phyloP scores from a whole-genome alignment of 2,888 invertebrate species.

The Callimorpha dominula region DNA sequence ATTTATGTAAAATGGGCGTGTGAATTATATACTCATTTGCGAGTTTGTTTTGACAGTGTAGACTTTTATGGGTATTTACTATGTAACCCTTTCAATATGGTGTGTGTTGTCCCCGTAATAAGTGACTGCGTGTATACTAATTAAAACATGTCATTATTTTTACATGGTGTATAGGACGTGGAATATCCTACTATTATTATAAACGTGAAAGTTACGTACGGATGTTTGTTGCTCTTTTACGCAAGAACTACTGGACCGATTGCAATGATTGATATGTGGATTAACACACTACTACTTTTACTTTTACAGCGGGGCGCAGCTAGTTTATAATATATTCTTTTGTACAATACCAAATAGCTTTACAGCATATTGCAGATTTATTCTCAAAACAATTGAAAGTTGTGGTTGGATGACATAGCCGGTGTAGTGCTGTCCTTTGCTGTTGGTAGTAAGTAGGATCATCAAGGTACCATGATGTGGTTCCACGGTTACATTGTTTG shows the following conservation, averaged over 20 bases:
- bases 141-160: constrained; percentile 15
- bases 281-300: no score
- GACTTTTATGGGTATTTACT: constrained; percentile 22
- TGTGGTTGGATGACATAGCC: background rate
- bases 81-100: constrained; percentile 17
- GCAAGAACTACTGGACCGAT: no score
- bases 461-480: no score
- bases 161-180: background rate
- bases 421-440: no score
- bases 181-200: no score
- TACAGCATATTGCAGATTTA: no score
- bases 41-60: constrained; percentile 23
- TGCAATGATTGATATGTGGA: no score
- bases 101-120: constrained; percentile 10
- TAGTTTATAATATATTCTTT: background rate
- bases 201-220: no score
- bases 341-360: background rate
- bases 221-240: no score
- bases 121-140: constrained; percentile 1
- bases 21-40: constrained; percentile 21
- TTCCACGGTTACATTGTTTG: no score
- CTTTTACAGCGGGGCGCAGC: no score
- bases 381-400: background rate
- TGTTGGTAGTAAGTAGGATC: no score
- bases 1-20: constrained; percentile 17